Conservation (phyloP, 2,797 vertebrate genomes). For the Phrynocephalus vlangalii region DNA sequence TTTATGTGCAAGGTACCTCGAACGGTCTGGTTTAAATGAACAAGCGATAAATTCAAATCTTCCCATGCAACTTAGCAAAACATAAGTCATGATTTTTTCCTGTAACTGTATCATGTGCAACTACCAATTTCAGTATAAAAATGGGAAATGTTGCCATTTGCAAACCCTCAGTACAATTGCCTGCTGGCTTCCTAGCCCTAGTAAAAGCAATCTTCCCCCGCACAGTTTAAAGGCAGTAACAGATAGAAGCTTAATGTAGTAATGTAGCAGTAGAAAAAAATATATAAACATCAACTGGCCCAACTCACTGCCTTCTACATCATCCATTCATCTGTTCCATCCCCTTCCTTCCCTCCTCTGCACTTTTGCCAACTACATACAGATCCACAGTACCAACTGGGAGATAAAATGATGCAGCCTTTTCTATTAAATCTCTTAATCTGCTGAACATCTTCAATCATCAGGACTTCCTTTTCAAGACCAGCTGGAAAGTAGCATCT, state of each 20-base stretch:
- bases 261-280: conserved; percentile 48
- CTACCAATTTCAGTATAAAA: background rate
- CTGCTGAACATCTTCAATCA: conserved; percentile 71
- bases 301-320: conserved; percentile 37
- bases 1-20: conserved; percentile 65
- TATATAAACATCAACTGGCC: conserved; percentile 46
- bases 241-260: conserved; percentile 42
- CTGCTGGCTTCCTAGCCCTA: conserved; percentile 35
- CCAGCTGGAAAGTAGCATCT: conserved; percentile 67
- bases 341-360: conserved; percentile 12
- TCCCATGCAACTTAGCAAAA: conserved; percentile 52
- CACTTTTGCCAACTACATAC: conserved; percentile 54
- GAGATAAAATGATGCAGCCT: conserved; percentile 64
- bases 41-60: conserved; percentile 59
- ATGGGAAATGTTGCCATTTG: conserved; percentile 23
- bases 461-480: conserved; percentile 72
- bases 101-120: conserved; percentile 50
- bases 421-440: conserved; percentile 74
- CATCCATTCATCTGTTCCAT: conserved; percentile 41
- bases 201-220: conserved; percentile 26
- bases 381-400: conserved; percentile 62
- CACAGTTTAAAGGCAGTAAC: conserved; percentile 47
- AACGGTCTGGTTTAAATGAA: conserved; percentile 61
- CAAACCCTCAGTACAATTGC: conserved; percentile 5
- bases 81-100: conserved; percentile 10